phyloP scores from a whole-genome alignment of 2,797 vertebrate genomes.

The Muraenolepis orangiensis region DNA sequence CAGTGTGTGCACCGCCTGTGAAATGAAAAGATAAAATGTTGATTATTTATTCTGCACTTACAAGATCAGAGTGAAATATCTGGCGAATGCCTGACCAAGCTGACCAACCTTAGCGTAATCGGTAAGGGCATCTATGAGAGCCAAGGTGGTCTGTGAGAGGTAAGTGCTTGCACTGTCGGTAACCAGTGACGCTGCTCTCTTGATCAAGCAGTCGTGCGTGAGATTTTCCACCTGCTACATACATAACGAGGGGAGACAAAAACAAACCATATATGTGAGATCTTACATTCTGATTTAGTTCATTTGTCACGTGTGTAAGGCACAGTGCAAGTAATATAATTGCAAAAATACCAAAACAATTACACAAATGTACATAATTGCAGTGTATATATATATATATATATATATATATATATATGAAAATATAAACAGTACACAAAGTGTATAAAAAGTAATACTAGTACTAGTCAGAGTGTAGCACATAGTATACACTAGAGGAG shows the following conservation, averaged over 20 bases:
- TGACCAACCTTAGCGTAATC: conserved; percentile 85
- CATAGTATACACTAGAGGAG: neutral
- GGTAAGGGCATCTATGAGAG: conserved; percentile 83
- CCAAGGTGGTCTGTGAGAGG: conserved; percentile 89
- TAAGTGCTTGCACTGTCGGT: conserved; percentile 90
- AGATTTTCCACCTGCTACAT: conserved; percentile 79
- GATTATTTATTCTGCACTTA: neutral
- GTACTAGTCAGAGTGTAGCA: no score
- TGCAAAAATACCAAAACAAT: no score
- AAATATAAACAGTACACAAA: no score
- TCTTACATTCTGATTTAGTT: no score
- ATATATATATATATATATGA: no score
- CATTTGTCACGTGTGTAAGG: no score
- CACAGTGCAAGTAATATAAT: no score
- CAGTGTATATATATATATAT: no score
- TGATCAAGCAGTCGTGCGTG: conserved; percentile 85
- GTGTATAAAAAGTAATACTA: no score
- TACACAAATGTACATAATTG: no score
- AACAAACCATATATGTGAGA: neutral
- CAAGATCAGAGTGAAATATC: neutral
- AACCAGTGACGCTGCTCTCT: conserved; percentile 84
- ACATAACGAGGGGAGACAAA: conserved; percentile 5
- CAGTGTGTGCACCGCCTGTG: conserved; percentile 89
- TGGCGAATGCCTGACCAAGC: neutral
- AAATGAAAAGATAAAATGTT: conserved; percentile 10